Conservation (phyloP, 2,888 invertebrate species). For the Hypena proboscidalis region DNA sequence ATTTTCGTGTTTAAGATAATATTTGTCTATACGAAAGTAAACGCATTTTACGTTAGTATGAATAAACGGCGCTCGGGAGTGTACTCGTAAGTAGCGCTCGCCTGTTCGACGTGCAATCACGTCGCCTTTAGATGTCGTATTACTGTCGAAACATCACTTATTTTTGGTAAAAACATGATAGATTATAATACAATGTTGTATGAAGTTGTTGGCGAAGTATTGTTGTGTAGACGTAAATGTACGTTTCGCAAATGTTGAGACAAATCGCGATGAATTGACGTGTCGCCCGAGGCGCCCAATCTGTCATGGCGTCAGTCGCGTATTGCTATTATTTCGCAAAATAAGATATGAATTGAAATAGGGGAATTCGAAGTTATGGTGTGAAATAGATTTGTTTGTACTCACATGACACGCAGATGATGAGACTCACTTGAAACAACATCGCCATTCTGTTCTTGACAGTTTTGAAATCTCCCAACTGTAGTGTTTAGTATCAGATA, state of each 20-base stretch:
- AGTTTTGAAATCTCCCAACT: no score
- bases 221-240: background rate
- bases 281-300: background rate
- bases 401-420: background rate
- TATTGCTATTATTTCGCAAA: background rate
- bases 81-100: no score
- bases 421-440: background rate
- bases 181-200: background rate
- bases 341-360: slow-evolving; percentile 1
- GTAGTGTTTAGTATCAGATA: no score
- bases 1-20: no score
- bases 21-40: no score
- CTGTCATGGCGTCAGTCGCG: background rate
- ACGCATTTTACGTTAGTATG: no score
- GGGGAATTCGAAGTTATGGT: background rate
- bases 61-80: no score
- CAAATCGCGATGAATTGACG: background rate
- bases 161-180: background rate
- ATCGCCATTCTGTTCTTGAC: background rate
- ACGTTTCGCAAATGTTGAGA: background rate
- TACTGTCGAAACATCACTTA: background rate
- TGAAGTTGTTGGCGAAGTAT: background rate
- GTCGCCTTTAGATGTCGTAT: slow-evolving; percentile 5
- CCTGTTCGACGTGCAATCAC: background rate
- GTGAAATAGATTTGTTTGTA: background rate